Evolutionary conservation across 2,113 vertebrate genomes (phyloP).

Genomic region (Octodon degus): DNA sequence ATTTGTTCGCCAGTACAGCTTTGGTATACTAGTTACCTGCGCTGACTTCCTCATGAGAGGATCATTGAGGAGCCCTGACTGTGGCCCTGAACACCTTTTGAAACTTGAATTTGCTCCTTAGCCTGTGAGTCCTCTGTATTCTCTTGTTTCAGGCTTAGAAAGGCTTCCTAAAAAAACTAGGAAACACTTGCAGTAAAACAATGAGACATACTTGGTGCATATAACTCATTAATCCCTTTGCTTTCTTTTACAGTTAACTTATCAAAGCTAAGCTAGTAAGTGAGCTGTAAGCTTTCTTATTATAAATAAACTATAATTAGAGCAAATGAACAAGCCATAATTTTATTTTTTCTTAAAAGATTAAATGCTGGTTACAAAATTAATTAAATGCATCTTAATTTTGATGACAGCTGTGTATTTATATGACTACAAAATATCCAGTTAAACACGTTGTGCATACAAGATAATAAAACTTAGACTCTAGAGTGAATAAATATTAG

Average conservation of each 20-base stretch:
- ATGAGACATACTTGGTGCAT: not conserved
- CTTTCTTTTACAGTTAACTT: constrained; percentile 12
- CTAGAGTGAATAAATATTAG: constrained; percentile 6
- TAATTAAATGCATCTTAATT: constrained; percentile 22
- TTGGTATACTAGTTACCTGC: not conserved
- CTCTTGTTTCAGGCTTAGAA: not conserved
- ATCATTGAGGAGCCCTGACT: not conserved
- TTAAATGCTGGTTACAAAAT: constrained; percentile 23
- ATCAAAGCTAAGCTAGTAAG: not conserved
- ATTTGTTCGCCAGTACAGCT: not conserved
- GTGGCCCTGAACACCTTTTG: accelerated
- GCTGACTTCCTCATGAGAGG: not conserved
- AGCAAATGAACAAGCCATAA: not conserved
- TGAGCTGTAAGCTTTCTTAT: not conserved
- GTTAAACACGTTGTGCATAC: not conserved
- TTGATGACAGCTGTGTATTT: not conserved
- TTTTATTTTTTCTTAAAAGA: constrained; percentile 4
- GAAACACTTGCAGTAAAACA: not conserved
- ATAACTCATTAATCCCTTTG: not conserved
- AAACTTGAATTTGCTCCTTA: not conserved
- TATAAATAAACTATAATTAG: not conserved
- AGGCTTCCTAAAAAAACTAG: not conserved
- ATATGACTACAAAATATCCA: not conserved
- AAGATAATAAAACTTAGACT: not conserved
- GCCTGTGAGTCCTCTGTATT: not conserved